Percentiles rank a stretch among this genome's conserved stretches.
phyloP scores from a whole-genome alignment of 2,113 vertebrate species.

The Spilogale gracilis region DNA sequence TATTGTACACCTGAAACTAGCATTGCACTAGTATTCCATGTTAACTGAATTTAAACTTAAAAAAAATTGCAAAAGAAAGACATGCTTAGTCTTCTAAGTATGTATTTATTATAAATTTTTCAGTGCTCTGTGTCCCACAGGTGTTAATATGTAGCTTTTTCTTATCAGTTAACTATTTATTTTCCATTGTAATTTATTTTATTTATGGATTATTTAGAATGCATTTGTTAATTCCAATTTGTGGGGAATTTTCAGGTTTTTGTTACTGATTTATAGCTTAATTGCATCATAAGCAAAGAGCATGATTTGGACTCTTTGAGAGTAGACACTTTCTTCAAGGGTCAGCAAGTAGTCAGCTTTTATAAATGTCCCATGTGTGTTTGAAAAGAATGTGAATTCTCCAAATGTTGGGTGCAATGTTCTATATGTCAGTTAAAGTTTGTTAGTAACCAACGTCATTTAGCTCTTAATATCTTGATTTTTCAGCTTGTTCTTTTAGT shows the following conservation, averaged over 20 bases:
- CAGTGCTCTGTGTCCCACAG: neutral
- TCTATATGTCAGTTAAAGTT: slow-evolving; percentile 16
- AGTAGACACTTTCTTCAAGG: neutral
- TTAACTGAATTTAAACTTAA: neutral
- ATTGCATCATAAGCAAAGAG: neutral
- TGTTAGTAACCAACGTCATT: slow-evolving; percentile 31
- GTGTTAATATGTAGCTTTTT: slow-evolving; percentile 35
- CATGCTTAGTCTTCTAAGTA: neutral
- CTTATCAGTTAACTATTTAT: neutral
- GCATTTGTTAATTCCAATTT: slow-evolving; percentile 30
- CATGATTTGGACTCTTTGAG: neutral
- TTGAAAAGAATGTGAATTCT: slow-evolving; percentile 41
- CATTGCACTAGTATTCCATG: neutral
- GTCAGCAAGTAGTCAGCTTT: slow-evolving; percentile 9
- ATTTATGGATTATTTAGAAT: neutral
- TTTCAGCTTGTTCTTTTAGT: neutral
- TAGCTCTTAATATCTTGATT: neutral
- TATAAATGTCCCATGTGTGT: neutral
- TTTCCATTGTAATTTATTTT: slow-evolving; percentile 54
- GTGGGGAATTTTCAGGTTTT: neutral
- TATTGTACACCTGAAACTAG: neutral
- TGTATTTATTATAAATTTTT: slow-evolving; percentile 42
- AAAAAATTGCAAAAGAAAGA: neutral
- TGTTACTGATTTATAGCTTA: slow-evolving; percentile 43
- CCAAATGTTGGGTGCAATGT: neutral